Base-by-base conservation (phyloP, 2,113 vertebrate species). In the Cryptotis parvus region DNA sequence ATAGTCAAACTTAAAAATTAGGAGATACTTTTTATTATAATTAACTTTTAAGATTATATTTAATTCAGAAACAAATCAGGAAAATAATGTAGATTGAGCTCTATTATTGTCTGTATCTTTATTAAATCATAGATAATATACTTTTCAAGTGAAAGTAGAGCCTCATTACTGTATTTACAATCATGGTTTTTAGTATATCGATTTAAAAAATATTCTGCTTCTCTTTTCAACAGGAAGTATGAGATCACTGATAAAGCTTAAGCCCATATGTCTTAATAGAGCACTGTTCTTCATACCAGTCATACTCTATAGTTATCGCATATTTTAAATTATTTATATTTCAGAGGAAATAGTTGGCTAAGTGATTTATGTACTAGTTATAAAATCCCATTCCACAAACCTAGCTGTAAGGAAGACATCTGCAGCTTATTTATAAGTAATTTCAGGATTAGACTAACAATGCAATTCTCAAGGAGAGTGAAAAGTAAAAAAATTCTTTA, bases 311-410 rank as follows among this genome's bases (percentile, higher is more conserved):
- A 84, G 58, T 93, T 95, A 94, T 87, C 94, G 84, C 86, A 3
- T 93, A 95, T 90, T 96, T 97, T 98, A 95, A 98, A 98, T 98
- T 98, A 98, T 98, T 98, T 97, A 98, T 98, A 95, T 96, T 94
- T 96, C 93, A 97, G 84, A 97, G 90, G 95, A 97, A 97, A 95
- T 91, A 87, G 89, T 95, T 96, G 95, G 95, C 81, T 94, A 79
- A 91, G 84, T 96, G 92, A 96, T 97, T 97, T 96, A 97, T 90
- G 76, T 77, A 74, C 84, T 94, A 79, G 76, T 96, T 77, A 77
- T 95, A 96, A 97, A 97, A 96, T 77, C 83, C 74, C 93, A 91
- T 91, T 3, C 29, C 84, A 76, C 4, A 11, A 69, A 91, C 94
- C 88, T 92, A 95, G 88, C 95, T 95, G 83, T 84, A 90, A 95